Evolutionary conservation across 2,113 vertebrate genomes (phyloP).

Genomic region (Myiagra hebetior): DNA sequence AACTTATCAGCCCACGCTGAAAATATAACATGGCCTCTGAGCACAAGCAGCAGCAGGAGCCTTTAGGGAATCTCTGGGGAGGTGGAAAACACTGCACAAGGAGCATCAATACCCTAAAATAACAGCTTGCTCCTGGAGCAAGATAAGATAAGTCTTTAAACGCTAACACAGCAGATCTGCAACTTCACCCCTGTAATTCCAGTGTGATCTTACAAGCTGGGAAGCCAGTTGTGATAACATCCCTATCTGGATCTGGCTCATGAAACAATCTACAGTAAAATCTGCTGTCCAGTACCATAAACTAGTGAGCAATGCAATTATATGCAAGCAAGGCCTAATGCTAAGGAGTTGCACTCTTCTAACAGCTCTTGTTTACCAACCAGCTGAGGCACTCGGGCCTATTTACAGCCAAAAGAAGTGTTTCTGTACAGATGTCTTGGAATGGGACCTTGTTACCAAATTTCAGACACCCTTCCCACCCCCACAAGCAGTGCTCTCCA

Average conservation of each 20-base stretch:
- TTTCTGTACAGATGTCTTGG: neutral
- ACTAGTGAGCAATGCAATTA: neutral
- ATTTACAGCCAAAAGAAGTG: neutral
- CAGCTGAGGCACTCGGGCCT: neutral
- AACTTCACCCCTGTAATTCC: neutral
- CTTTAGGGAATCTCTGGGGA: constrained; percentile 9
- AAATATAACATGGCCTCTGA: neutral
- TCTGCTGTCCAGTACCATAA: neutral
- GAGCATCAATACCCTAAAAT: constrained; percentile 31
- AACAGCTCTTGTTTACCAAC: neutral
- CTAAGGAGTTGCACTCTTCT: neutral
- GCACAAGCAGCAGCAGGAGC: neutral
- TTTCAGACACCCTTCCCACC: neutral
- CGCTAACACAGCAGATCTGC: neutral
- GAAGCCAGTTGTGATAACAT: neutral
- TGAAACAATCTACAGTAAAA: constrained; percentile 10
- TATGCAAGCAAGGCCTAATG: neutral
- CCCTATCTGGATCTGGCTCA: neutral
- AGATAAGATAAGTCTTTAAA: constrained; percentile 32
- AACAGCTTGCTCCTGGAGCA: constrained; percentile 14
- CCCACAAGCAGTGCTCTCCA: neutral
- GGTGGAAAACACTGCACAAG: neutral
- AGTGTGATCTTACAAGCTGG: neutral
- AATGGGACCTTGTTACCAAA: constrained; percentile 1
- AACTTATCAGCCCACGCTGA: neutral